phyloP scores from a whole-genome alignment of 2,888 invertebrate genomes.

The Sarcophaga variegata region DNA sequence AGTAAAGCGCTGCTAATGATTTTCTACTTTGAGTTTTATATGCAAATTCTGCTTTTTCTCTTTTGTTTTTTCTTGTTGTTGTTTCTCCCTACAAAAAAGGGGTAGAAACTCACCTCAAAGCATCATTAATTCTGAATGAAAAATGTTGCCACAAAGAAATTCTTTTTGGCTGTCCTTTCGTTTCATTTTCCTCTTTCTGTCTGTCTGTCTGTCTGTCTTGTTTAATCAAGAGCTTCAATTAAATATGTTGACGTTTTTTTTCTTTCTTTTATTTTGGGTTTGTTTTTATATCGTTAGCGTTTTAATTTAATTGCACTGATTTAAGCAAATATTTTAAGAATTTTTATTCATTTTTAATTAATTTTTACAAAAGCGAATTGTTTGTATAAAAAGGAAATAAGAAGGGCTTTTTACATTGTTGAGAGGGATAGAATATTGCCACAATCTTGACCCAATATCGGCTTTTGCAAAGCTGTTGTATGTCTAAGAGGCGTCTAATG shows the following conservation, averaged over 20 bases:
- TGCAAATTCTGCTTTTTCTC: constrained; percentile 69
- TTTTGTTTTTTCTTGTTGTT: not conserved
- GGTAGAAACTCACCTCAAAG: constrained; percentile 13
- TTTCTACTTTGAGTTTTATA: constrained; percentile 71
- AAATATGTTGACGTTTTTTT: constrained; percentile 37
- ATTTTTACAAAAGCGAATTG: no score
- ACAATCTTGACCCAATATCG: no score
- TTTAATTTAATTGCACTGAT: constrained; percentile 9
- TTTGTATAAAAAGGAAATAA: no score
- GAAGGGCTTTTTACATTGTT: no score
- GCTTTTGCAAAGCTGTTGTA: no score
- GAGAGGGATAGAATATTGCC: no score
- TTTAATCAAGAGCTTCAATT: constrained; percentile 58
- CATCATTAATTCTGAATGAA: constrained; percentile 64
- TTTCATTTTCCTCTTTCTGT: constrained; percentile 28
- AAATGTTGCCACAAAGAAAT: constrained; percentile 43
- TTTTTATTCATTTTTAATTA: constrained; percentile 4
- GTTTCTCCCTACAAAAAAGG: constrained; percentile 33
- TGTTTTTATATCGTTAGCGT: not conserved
- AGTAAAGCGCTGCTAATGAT: constrained; percentile 58
- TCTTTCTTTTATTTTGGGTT: not conserved
- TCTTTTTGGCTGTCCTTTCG: not conserved
- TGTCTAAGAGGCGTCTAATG: no score
- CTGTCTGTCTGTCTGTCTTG: constrained; percentile 1
- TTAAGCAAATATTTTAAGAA: constrained; percentile 11